Evolutionary conservation across 2,888 invertebrate species (phyloP).

Genomic region (Dolichopus griseipennis): DNA sequence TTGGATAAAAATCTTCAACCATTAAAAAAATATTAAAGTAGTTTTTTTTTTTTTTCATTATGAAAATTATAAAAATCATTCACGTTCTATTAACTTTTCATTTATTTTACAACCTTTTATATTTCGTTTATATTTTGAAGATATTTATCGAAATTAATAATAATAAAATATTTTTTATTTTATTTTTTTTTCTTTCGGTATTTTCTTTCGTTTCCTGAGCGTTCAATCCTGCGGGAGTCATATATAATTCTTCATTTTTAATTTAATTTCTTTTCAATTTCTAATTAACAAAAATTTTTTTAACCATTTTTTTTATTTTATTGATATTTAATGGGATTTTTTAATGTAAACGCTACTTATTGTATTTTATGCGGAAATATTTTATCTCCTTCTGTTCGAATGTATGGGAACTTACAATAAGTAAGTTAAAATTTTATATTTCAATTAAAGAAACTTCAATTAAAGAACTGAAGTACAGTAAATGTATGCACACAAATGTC

Average conservation of each 20-base stretch:
- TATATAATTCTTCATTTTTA: neutral
- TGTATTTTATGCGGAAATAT: too few species aligned
- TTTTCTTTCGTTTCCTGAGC: neutral
- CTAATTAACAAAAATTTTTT: slow-evolving; percentile 6
- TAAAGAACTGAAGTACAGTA: too few species aligned
- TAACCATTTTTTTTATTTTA: neutral
- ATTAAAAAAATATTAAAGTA: too few species aligned
- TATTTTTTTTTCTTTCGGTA: too few species aligned
- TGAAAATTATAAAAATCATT: neutral
- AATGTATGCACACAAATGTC: too few species aligned
- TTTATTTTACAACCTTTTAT: neutral
- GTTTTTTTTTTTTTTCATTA: too few species aligned
- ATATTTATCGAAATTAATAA: slow-evolving; percentile 1
- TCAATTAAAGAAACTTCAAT: too few species aligned
- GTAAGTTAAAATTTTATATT: too few species aligned
- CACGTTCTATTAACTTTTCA: neutral
- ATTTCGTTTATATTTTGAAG: neutral
- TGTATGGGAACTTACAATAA: too few species aligned
- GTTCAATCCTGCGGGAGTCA: neutral
- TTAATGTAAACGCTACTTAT: too few species aligned
- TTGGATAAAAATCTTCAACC: neutral
- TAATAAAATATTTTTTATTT: neutral
- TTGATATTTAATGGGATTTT: slow-evolving; percentile 1
- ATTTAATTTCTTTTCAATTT: neutral
- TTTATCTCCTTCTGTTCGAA: too few species aligned